Conservation (phyloP, 2,888 invertebrate genomes). For the Parthenolecanium corni region DNA sequence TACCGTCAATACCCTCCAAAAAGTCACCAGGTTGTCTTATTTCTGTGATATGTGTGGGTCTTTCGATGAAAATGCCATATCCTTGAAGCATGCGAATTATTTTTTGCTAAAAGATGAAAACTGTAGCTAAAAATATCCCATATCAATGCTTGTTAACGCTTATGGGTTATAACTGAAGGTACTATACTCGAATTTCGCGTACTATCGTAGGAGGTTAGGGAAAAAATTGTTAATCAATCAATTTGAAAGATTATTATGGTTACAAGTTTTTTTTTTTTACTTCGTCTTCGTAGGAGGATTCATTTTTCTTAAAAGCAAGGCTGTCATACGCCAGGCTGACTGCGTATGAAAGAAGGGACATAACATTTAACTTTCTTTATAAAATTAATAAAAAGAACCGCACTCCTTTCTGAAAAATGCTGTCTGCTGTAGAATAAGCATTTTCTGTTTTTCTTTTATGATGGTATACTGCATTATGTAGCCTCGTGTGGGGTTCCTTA, state of each 20-base stretch:
- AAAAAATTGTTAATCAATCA: slow-evolving; percentile 17
- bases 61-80: too few relatives aligned
- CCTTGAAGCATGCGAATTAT: too few relatives aligned
- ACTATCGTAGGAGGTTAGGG: background rate
- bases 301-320: slow-evolving; percentile 13
- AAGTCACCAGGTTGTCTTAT: too few relatives aligned
- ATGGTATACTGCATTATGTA: slow-evolving; percentile 1
- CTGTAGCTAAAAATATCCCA: too few relatives aligned
- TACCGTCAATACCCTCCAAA: too few relatives aligned
- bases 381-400: slow-evolving; percentile 9
- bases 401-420: background rate
- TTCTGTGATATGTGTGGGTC: too few relatives aligned
- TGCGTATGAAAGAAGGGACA: background rate
- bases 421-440: background rate
- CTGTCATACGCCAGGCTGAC: background rate
- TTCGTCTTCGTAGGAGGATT: background rate
- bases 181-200: too few relatives aligned
- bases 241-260: slow-evolving; percentile 6
- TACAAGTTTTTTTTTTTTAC: background rate
- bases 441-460: slow-evolving; percentile 4
- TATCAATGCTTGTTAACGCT: too few relatives aligned
- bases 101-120: too few relatives aligned
- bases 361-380: slow-evolving; percentile 10
- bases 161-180: too few relatives aligned
- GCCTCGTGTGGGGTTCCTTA: background rate